phyloP scores from a whole-genome alignment of 1,140 invertebrate species.

The Pararge aegeria region DNA sequence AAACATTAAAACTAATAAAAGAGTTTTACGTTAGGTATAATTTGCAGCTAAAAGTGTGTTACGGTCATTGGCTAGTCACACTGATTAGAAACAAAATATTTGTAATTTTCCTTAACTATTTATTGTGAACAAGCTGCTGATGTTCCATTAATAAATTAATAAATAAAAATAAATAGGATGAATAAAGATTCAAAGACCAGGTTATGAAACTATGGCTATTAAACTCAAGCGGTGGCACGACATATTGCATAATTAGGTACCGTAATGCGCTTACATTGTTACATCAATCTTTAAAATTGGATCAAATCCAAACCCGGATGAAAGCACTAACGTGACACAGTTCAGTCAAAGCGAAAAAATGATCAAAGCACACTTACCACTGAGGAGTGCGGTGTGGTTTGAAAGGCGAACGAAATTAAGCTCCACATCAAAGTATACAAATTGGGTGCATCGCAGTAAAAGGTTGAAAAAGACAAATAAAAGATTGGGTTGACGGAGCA shows the following conservation, averaged over 20 bases:
- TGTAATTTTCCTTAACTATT: no score
- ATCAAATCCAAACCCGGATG: conserved; percentile 13
- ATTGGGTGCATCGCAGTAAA: not conserved
- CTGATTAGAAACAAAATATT: no score
- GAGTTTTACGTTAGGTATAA: no score
- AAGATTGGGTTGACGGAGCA: no score
- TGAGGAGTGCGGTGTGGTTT: not conserved
- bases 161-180: no score
- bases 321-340: conserved; percentile 10
- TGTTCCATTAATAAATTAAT: no score
- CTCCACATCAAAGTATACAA: not conserved
- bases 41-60: no score
- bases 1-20: no score
- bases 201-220: not conserved
- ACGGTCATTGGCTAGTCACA: no score
- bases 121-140: no score
- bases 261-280: not conserved
- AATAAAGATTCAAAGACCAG: no score
- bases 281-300: not conserved
- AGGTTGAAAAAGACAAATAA: not conserved
- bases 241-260: conserved; percentile 1
- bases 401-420: not conserved
- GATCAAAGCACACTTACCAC: conserved; percentile 9
- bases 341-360: conserved; percentile 16
- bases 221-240: not conserved